These are phyloP conservation scores for Harpagifer antarcticus DNA, from an alignment of 2,797 vertebrate species.

Conservation along the genomic window DNA sequence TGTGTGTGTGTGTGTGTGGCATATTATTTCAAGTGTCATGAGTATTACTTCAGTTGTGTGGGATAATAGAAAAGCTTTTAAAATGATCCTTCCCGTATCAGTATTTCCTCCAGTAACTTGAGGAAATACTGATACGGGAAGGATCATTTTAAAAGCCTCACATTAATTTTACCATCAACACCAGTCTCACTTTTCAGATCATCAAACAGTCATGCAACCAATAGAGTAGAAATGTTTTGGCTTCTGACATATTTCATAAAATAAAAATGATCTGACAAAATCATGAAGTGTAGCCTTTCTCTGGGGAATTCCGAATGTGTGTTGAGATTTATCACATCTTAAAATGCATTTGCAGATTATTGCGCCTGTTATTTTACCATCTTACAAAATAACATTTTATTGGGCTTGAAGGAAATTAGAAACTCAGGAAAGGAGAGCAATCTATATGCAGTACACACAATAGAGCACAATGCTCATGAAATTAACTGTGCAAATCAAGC, in stretches of 20 bases:
- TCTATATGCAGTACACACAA: slow-evolving; percentile 27
- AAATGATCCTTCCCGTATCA: slow-evolving; percentile 35
- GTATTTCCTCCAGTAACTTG: slow-evolving; percentile 39
- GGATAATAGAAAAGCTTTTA: slow-evolving; percentile 37
- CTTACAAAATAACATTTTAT: slow-evolving; percentile 26
- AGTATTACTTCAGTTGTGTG: slow-evolving; percentile 25
- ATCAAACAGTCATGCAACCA: neutral
- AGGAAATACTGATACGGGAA: no score
- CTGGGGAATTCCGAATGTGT: neutral
- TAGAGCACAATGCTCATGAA: slow-evolving; percentile 29
- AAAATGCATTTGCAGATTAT: slow-evolving; percentile 22
- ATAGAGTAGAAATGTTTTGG: neutral
- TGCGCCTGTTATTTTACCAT: neutral
- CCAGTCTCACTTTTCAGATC: slow-evolving; percentile 24
- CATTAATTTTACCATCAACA: slow-evolving; percentile 30
- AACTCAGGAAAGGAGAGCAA: slow-evolving; percentile 17
- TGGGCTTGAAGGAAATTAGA: slow-evolving; percentile 23
- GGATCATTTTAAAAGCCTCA: neutral
- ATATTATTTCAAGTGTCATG: slow-evolving; percentile 9
- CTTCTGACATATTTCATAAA: slow-evolving; percentile 8
- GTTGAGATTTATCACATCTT: slow-evolving; percentile 9
- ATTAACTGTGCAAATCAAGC: slow-evolving; percentile 39
- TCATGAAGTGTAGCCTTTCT: slow-evolving; percentile 10
- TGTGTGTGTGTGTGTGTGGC: neutral
- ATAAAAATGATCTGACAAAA: neutral